Evolutionary conservation across 2,797 vertebrate genomes (phyloP), one percentile per base, ranked within the genome.

Genomic region (Epinephelus awoara): DNA sequence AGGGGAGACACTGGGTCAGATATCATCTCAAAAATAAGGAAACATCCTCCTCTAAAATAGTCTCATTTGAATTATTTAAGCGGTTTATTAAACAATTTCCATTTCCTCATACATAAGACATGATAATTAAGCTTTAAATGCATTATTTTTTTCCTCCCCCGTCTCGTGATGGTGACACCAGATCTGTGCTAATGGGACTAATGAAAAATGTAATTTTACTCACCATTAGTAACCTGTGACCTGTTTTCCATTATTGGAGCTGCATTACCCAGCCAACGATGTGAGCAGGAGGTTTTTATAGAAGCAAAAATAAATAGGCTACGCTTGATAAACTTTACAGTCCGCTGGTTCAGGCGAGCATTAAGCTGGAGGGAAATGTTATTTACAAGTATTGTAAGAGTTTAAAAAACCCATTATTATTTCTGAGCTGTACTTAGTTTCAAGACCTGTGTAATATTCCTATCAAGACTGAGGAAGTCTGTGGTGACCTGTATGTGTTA

Each of bases 271-370:
- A 47, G 51, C 19, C 51, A 34, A 29, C 6, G 1, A 70, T 6
- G 47, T 67, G 71, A 66, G 64, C 55, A 57, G 17, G 49, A 49
- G n/a, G 0, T 29, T 44, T 72, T 64, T 21, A 65, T 29, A 38
- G 29, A 65, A 25, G 62, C 25, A 23, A 57, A 34, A 66, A 74
- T 67, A 71, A 86, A 80, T 46, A 50, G 63, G 79, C 25, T 44
- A 54, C 6, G 68, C 69, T 69, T 84, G 46, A 80, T 75, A 1
- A 75, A 72, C 27, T 67, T 83, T 21, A 67, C 58, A 58, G 68
- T 57, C n/a, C 34, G 63, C 21, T 38, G 2, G 56, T 34, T 55
- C 27, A 47, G 56, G 62, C 38, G 27, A 68, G 52, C 17, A 25
- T 38, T 40, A 29, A 40, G 46, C 49, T 46, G 38, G 23, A 46